Evolutionary conservation across 2,888 invertebrate genomes (phyloP).

Genomic region (Cerceris ruficornis): DNA sequence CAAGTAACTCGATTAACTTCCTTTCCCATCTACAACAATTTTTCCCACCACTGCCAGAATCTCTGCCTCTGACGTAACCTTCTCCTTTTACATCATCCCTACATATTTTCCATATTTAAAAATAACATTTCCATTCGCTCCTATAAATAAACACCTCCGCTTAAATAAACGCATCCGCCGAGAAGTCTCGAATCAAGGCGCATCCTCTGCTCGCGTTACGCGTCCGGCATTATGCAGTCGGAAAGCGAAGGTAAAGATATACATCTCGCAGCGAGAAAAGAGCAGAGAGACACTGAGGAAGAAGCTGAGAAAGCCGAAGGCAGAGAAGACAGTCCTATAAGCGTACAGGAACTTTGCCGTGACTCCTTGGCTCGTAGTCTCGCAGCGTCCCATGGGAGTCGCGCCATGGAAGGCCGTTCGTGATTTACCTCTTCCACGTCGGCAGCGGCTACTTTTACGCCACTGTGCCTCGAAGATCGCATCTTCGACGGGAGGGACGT

Average conservation of each 20-base stretch:
- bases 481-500: not conserved
- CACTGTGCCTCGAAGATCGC: conserved; percentile 5
- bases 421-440: conserved; percentile 52
- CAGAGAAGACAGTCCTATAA: conserved; percentile 39
- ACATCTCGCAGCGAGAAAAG: conserved; percentile 29
- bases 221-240: conserved; percentile 36
- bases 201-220: not conserved
- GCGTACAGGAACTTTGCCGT: conserved; percentile 38
- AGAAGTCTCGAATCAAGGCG: not conserved
- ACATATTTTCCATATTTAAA: too few relatives aligned
- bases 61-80: too few relatives aligned
- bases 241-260: conserved; percentile 4
- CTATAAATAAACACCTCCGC: conserved; percentile 39
- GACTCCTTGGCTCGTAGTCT: conserved; percentile 57
- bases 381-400: conserved; percentile 57
- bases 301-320: conserved; percentile 4
- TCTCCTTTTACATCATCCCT: too few relatives aligned
- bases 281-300: conserved; percentile 19
- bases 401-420: conserved; percentile 65
- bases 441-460: conserved; percentile 18
- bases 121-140: not conserved
- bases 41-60: too few relatives aligned
- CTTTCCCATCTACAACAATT: too few relatives aligned
- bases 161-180: conserved; percentile 14
- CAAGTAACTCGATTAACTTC: too few relatives aligned